Percentiles rank a stretch among this genome's conserved stretches.
phyloP scores from a whole-genome alignment of 2,113 vertebrate species.

The Podiceps cristatus region DNA sequence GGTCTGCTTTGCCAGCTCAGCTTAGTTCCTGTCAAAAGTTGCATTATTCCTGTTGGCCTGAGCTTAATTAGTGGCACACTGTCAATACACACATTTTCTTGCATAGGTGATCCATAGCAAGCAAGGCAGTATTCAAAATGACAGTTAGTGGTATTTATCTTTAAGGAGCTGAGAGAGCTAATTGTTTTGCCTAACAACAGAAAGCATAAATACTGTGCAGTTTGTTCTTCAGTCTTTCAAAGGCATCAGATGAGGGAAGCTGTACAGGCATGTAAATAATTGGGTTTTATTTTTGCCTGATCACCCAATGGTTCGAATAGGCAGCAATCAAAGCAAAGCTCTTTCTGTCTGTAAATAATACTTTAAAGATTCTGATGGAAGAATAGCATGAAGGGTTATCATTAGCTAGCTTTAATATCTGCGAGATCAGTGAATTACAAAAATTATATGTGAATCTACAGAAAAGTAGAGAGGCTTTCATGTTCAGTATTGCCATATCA shows the following conservation, averaged over 20 bases:
- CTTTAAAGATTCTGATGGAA: neutral
- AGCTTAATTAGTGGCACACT: accelerated
- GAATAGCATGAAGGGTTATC: slow-evolving; percentile 24
- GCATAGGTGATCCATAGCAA: neutral
- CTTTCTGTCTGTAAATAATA: slow-evolving; percentile 9
- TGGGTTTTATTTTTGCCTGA: neutral
- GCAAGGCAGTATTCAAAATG: neutral
- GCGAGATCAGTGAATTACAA: neutral
- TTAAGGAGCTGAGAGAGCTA: neutral
- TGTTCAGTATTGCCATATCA: neutral
- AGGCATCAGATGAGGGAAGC: neutral
- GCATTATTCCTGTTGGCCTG: neutral
- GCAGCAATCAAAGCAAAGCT: slow-evolving; percentile 38
- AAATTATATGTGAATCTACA: neutral
- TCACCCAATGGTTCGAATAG: neutral
- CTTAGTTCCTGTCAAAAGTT: neutral
- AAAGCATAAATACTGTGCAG: neutral
- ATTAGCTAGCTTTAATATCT: neutral
- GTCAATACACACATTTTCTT: neutral
- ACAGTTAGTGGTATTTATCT: neutral
- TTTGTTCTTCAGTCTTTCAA: neutral
- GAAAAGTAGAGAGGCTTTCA: neutral
- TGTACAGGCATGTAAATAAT: neutral
- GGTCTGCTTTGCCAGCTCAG: neutral
- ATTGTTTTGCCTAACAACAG: neutral